Percentiles rank a stretch among this genome's conserved stretches.
Evolutionary conservation across 2,113 vertebrate species (phyloP).

Genomic region (Onychorhynchus coronatus): DNA sequence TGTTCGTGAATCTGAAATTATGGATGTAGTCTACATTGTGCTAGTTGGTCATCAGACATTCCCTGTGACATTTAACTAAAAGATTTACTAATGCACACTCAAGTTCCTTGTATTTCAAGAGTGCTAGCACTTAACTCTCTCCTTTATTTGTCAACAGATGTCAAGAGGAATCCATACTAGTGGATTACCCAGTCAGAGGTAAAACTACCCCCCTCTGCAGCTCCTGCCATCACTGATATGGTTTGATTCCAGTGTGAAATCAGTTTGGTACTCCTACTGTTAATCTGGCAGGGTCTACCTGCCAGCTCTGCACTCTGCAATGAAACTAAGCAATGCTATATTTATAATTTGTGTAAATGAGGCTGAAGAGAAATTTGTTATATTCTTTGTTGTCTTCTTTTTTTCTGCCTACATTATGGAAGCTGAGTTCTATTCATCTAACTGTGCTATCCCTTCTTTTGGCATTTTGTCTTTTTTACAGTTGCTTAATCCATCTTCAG

Average conservation of each 20-base stretch:
- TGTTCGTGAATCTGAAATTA: not conserved
- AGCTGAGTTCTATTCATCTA: not conserved
- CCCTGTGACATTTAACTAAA: not conserved
- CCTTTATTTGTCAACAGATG: not conserved
- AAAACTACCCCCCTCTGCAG: fast-evolving
- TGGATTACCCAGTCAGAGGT: not conserved
- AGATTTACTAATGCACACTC: not conserved
- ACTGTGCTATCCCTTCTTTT: not conserved
- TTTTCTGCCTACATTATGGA: not conserved
- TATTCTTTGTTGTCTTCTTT: not conserved
- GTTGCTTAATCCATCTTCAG: not conserved
- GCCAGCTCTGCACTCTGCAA: not conserved
- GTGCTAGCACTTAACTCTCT: not conserved
- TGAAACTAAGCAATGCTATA: not conserved
- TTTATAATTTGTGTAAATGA: not conserved
- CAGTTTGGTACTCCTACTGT: not conserved
- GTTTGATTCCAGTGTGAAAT: not conserved
- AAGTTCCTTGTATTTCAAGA: not conserved
- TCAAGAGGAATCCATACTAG: not conserved
- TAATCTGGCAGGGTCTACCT: not conserved
- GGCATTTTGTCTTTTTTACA: not conserved
- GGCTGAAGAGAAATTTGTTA: not conserved
- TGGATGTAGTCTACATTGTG: not conserved
- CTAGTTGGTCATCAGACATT: not conserved
- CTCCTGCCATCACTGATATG: not conserved